Evolutionary conservation across 2,113 vertebrate species (phyloP).

Genomic region (Salvator merianae): DNA sequence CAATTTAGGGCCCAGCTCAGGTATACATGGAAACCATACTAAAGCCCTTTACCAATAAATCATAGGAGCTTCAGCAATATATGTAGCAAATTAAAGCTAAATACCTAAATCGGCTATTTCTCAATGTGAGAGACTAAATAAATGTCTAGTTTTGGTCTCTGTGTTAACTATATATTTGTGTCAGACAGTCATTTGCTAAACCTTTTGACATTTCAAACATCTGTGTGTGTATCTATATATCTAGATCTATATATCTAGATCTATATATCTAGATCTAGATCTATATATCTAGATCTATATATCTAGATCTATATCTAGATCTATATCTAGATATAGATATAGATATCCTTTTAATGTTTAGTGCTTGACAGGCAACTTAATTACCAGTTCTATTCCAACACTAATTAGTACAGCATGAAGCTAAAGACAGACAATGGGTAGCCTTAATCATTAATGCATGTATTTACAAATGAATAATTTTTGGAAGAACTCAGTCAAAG

Average conservation of each 20-base stretch:
- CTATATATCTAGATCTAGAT: no score
- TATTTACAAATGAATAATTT: neutral
- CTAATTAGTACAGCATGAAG: neutral
- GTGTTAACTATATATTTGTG: neutral
- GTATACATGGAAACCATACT: no score
- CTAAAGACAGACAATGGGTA: neutral
- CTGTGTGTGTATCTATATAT: neutral
- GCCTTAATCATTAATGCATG: neutral
- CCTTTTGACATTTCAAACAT: no score
- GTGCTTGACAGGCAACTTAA: neutral
- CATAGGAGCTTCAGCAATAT: neutral
- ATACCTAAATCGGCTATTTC: neutral
- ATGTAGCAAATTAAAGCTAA: neutral
- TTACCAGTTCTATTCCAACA: neutral
- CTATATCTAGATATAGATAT: no score
- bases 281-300: no score
- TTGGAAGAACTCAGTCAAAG: neutral
- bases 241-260: no score
- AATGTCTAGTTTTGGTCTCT: neutral
- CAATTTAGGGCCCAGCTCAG: no score
- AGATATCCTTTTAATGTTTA: neutral
- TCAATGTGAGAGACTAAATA: neutral
- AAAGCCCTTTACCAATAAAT: no score
- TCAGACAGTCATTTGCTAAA: neutral
- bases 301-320: no score